Base-by-base conservation (phyloP, 2,888 invertebrate species). In the Epinotia bilunana region DNA sequence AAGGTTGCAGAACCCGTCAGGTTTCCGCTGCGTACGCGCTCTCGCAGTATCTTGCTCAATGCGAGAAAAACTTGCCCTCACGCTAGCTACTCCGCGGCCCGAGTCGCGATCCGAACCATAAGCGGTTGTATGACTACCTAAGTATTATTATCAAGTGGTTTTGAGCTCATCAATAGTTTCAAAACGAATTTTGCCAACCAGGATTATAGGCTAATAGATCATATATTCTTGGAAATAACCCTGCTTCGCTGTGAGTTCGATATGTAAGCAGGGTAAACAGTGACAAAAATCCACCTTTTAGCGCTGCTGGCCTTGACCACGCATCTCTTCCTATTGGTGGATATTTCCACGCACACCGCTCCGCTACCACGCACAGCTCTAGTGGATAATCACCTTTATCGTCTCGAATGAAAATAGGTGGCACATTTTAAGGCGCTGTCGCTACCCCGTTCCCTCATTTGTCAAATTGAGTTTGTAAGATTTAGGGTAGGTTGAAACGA, bases 61-160 rank as follows among this genome's bases (percentile, higher is more conserved):
- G 79, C 79, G 80, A 82, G 84, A 89, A 90, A 90, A 90, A 90
- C 86, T 89, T 83, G 88, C 82, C 78, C 79, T 83, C 83, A 84
- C 80, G 79, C 81, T 80, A 79, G 79, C 78, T 79, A 81, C 81
- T 81, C 79, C n/a, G 55, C 28, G 33, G 43, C 28, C 18, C 55
- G 57, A 20, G 57, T 62, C 16, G 84, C 82, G 82, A 78, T 79
- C 78, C 79, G 74, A 77, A 76, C 79, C 53, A 53, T 6, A 53
- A n/a, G 64, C 77, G 79, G 79, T 77, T 77, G 78, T 79, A 77
- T 57, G 20, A 55, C 20, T 57, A 39, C 39, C 39, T 39, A 16
- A 39, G 63, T 13, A 13, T 33, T 11, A n/a, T 63, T 33, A 39
- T 67, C 6, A 33, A 67, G 5, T 6, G 53, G 53, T n/a, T 53